These are phyloP conservation scores for Drosophila pegasa DNA, from an alignment of 2,888 invertebrate genomes.

Conservation along the genomic window DNA sequence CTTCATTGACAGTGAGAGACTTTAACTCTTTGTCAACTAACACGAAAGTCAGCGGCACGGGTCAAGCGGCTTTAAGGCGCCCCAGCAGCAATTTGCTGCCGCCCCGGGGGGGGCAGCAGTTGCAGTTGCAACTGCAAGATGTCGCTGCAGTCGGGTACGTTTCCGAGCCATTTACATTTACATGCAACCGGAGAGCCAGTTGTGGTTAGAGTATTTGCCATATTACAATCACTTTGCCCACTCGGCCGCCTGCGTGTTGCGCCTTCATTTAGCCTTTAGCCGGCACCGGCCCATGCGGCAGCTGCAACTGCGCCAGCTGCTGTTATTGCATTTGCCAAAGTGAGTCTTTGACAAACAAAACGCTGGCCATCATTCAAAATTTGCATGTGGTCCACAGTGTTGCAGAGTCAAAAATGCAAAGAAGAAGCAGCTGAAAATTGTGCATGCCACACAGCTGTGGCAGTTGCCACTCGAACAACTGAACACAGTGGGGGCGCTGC, in stretches of 20 bases:
- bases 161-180: slow-evolving; percentile 16
- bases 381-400: slow-evolving; percentile 9
- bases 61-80: slow-evolving; percentile 3
- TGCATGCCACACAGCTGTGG: slow-evolving; percentile 1
- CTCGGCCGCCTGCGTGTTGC: slow-evolving; percentile 12
- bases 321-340: slow-evolving; percentile 40
- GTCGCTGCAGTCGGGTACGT: background rate
- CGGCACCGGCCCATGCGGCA: slow-evolving; percentile 1
- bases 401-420: background rate
- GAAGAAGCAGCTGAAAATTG: background rate
- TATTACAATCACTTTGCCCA: slow-evolving; percentile 13
- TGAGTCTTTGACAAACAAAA: slow-evolving; percentile 39
- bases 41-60: slow-evolving; percentile 3
- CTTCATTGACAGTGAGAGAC: slow-evolving; percentile 7
- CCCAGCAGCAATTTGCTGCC: slow-evolving; percentile 6
- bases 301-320: slow-evolving; percentile 13
- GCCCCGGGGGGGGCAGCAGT: background rate
- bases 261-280: slow-evolving; percentile 28
- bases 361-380: slow-evolving; percentile 43
- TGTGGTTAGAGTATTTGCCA: background rate
- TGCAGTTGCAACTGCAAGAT: background rate
- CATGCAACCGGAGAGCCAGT: background rate
- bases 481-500: no score
- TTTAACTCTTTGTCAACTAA: slow-evolving; percentile 13
- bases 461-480: slow-evolving; percentile 11